These are phyloP conservation scores for Mimas tiliae DNA, from an alignment of 2,888 invertebrate genomes.

Conservation along the genomic window DNA sequence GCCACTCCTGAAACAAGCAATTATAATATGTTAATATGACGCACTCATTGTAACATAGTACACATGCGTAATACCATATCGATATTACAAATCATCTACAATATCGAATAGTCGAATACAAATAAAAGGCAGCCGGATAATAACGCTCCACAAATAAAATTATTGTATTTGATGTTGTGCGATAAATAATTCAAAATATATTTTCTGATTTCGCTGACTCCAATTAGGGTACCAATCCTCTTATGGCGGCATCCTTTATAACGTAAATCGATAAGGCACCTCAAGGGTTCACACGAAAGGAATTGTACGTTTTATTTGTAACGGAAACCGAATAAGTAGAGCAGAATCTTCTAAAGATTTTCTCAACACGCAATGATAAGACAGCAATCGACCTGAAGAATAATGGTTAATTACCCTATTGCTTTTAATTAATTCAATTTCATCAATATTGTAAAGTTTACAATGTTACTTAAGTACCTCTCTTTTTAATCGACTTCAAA, in stretches of 20 bases:
- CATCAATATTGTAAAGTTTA: too few species aligned
- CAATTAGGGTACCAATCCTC: slow-evolving; percentile 59
- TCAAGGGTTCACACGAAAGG: slow-evolving; percentile 31
- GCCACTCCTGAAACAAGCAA: slow-evolving; percentile 74
- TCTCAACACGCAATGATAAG: neutral
- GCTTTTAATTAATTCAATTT: neutral
- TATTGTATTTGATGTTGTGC: slow-evolving; percentile 19
- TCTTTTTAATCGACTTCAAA: too few species aligned
- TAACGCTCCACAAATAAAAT: slow-evolving; percentile 29
- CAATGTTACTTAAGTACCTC: too few species aligned
- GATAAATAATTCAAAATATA: slow-evolving; percentile 43
- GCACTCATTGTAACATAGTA: neutral
- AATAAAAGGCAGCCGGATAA: slow-evolving; percentile 52
- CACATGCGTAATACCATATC: neutral
- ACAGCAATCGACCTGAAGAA: neutral
- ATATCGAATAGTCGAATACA: slow-evolving; percentile 28
- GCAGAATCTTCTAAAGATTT: neutral
- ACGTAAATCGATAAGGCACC: slow-evolving; percentile 52
- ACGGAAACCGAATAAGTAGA: slow-evolving; percentile 13
- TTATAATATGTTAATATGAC: slow-evolving; percentile 37
- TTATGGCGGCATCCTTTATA: slow-evolving; percentile 47
- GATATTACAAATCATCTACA: neutral
- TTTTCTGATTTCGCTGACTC: slow-evolving; percentile 44
- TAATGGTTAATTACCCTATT: neutral
- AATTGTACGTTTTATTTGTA: slow-evolving; percentile 11